Conservation (phyloP, 30 jellyfish, hydroid and myxozoan species). For the Hydractinia symbiolongicarpus region DNA sequence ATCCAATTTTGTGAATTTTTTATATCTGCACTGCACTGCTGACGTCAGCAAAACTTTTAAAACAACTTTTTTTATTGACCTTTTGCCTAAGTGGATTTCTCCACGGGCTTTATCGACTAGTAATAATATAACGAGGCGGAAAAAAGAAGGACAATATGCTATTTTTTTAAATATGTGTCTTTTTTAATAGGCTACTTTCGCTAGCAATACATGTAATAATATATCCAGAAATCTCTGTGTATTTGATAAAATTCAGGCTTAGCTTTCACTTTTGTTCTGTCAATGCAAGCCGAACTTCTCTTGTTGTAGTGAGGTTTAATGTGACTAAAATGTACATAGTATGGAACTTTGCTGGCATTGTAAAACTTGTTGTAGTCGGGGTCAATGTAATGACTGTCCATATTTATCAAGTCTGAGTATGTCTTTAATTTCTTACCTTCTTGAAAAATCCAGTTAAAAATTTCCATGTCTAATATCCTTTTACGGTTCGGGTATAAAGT, state of each 20-base stretch:
- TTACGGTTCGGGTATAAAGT: conserved; percentile 12
- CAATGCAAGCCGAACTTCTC: conserved; percentile 30
- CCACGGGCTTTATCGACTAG: too few relatives aligned
- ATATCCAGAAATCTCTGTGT: conserved; percentile 29
- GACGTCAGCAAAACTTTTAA: too few relatives aligned
- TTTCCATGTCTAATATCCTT: conserved; percentile 33
- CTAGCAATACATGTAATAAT: conserved; percentile 35
- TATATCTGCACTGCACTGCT: too few relatives aligned
- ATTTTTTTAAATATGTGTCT: too few relatives aligned
- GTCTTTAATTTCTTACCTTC: conserved; percentile 34
- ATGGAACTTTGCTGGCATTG: conserved; percentile 11
- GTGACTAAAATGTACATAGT: conserved; percentile 40
- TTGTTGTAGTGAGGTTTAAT: conserved; percentile 20
- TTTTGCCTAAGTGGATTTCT: too few relatives aligned
- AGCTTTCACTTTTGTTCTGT: conserved; percentile 21
- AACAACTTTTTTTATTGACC: too few relatives aligned
- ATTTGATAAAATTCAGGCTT: conserved; percentile 38
- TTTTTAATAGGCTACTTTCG: neutral
- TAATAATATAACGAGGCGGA: too few relatives aligned
- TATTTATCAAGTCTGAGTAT: conserved; percentile 2
- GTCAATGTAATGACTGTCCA: conserved; percentile 42
- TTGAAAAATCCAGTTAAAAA: conserved; percentile 31
- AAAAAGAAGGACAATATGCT: too few relatives aligned
- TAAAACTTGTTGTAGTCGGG: conserved; percentile 29
- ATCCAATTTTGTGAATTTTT: too few relatives aligned